Base-by-base conservation (phyloP, 2,797 vertebrate genomes). In the Menidia menidia region DNA sequence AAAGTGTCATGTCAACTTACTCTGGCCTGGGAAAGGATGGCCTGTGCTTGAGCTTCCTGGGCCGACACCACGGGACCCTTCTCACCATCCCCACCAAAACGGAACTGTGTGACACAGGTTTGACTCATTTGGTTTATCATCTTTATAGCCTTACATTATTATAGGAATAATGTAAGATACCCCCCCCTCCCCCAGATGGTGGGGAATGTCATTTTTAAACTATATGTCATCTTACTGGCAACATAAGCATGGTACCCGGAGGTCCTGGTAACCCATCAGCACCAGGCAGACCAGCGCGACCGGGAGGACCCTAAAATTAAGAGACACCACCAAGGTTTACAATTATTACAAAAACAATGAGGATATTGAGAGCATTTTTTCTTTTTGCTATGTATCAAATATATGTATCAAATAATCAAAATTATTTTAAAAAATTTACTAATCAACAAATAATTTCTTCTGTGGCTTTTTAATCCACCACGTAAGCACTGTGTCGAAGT, bases 41-140 rank as follows among this genome's bases (percentile, higher is more conserved):
- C 97, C 89, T 99, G 97, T n/a, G 97, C 98, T 84, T 99, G 97
- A 48, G 97, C 97, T 86, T 99, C 97, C 79, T 99, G 97, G 18
- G 97, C 96, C 0, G 97, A 98, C 57, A 99, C 87, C 41, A 94
- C 93, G 6, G 97, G 98, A 69, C 97, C 98, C 85, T 99, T 99
- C 85, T 98, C 96, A 53, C 96, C 93, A 10, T 97, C 97, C 0
- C 96, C 96, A 41, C 97, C 96, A 5, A 97, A 99, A 43, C 97
- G 97, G 90, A 99, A 99, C 97, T 98, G 85, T 77, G 59, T 0
- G 53, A 76, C 7, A 71, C 57, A 75, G n/a, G 63, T 8, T 45
- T 53, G 52, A 4, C 7, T 55, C 6, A 25, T 47, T 68, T 2
- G 33, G 14, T 55, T 72, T 43, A 33, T 51, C 19, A 39, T 50